These are phyloP conservation scores for Mormyrops boulengeri DNA, from an alignment of 2,797 vertebrate species.

Conservation along the genomic window DNA sequence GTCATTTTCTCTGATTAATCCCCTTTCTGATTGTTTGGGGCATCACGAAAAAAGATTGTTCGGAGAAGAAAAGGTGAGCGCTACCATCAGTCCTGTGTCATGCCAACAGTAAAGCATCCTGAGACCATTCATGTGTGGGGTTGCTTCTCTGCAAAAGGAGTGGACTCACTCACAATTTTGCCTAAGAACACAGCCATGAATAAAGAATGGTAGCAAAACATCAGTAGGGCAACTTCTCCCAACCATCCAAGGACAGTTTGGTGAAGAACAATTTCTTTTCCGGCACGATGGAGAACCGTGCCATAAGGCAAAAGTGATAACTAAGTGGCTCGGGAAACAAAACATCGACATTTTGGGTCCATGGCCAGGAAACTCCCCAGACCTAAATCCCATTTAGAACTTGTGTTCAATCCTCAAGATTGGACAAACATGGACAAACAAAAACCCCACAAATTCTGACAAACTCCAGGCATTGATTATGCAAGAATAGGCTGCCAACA, in stretches of 20 bases:
- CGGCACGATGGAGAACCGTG: background rate
- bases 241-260: background rate
- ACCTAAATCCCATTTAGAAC: background rate
- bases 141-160: background rate
- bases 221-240: background rate
- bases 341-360: background rate
- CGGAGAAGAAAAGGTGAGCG: background rate
- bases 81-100: background rate
- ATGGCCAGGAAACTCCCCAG: background rate
- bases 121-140: background rate
- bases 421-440: background rate
- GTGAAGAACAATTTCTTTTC: background rate
- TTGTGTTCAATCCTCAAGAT: background rate
- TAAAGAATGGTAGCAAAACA: background rate
- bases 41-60: background rate
- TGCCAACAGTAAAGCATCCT: background rate
- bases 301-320: background rate
- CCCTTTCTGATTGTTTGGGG: background rate
- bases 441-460: background rate
- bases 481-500: background rate
- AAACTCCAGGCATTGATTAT: background rate
- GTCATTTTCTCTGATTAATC: background rate
- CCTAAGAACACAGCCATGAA: background rate
- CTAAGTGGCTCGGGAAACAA: background rate
- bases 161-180: background rate